Conservation (phyloP, 2,888 invertebrate genomes). For the Amblyteles armatorius region DNA sequence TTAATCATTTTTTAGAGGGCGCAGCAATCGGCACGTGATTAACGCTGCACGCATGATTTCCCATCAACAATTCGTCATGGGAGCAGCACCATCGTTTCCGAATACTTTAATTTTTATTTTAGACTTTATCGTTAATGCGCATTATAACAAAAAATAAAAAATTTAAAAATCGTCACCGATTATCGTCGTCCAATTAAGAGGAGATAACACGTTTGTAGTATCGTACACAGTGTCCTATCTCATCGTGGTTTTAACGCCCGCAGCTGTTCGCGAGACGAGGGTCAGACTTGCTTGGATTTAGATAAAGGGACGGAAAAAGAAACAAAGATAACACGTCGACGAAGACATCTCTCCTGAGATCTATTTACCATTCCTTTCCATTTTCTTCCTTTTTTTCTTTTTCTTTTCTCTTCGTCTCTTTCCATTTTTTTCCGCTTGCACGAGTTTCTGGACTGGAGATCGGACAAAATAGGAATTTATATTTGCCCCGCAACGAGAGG, state of each 20-base stretch:
- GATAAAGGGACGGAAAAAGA: slow-evolving; percentile 56
- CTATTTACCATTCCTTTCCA: slow-evolving; percentile 26
- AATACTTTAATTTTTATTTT: too few species aligned
- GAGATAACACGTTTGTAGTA: slow-evolving; percentile 47
- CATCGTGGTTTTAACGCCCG: slow-evolving; percentile 29
- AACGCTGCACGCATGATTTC: too few species aligned
- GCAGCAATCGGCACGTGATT: too few species aligned
- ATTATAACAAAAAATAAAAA: not conserved
- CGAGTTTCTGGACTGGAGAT: slow-evolving; percentile 62
- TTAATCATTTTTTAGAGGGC: not conserved
- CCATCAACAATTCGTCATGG: too few species aligned
- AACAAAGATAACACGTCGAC: slow-evolving; percentile 54
- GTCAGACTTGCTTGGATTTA: slow-evolving; percentile 61
- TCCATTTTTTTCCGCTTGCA: slow-evolving; percentile 43
- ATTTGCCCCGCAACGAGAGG: slow-evolving; percentile 44
- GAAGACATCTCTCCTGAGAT: slow-evolving; percentile 41
- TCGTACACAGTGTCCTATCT: slow-evolving; percentile 49
- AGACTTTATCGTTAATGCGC: too few species aligned
- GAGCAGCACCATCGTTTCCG: too few species aligned
- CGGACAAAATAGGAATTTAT: slow-evolving; percentile 59
- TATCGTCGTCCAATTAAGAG: slow-evolving; percentile 60
- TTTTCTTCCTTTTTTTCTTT: slow-evolving; percentile 13
- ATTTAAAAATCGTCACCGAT: slow-evolving; percentile 17
- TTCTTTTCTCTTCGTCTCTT: slow-evolving; percentile 6
- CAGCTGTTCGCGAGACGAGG: slow-evolving; percentile 62